Evolutionary conservation across 1,140 invertebrate species (phyloP), one percentile per base, ranked within the genome.

Genomic region (Globodera rostochiensis): DNA sequence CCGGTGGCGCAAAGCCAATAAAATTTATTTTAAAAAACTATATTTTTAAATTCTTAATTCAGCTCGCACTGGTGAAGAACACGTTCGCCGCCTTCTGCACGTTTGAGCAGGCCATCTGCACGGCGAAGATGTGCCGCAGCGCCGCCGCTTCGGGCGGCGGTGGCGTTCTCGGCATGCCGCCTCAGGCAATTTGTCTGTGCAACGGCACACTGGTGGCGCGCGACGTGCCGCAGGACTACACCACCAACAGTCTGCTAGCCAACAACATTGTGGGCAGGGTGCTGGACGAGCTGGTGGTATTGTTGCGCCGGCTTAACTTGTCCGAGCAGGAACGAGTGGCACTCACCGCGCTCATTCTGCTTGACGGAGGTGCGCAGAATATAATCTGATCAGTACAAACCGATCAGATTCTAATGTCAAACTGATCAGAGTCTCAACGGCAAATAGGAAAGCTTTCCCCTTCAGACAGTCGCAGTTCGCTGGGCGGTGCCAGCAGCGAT

Each of bases 81-180:
- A 60, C 87, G 5, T 90, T 88, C 78, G 85, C 80, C 11, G 77
- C 89, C 19, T 88, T 90, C 73, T 87, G 82, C 49, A 77, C 86
- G 13, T 87, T 89, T 60, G 78, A 80, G 47, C 86, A 90, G 71
- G 88, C 87, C 19, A 78, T 84, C 4, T 53, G 80, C 21, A 88
- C 87, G 13, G 87, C 88, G 2, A 73, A 25, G 46, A 19, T 73
- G 73, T 73, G 49, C 50, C 5, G 53, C 0, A 53, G 15, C 53
- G 53, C 53, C 9, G 53, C 53, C 1, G 53, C 53, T 11, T 11
- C 57, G 3, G 57, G 13, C 13, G 0, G 57, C 57, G 57, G 13
- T 13, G 57, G 13, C 36, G 6, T 45, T 50, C 9, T 47, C 69
- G 69, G 69, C 13, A 11, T 25, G 8, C 25, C 57, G 74, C 74